Evolutionary conservation across 2,113 vertebrate genomes (phyloP).

Genomic region (Donacobius atricapilla): DNA sequence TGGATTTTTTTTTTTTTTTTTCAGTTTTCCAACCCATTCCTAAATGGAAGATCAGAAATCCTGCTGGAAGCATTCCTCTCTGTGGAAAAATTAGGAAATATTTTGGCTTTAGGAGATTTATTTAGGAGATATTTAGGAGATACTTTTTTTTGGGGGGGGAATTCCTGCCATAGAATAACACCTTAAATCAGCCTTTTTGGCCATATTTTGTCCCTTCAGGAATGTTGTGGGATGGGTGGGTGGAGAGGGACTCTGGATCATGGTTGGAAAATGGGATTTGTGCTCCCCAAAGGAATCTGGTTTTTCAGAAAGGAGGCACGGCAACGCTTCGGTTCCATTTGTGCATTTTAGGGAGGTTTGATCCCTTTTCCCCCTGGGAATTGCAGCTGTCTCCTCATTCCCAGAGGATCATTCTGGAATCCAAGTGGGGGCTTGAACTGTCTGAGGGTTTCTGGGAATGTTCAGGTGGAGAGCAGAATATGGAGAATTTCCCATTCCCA

Average conservation of each 20-base stretch:
- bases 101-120: too few relatives aligned
- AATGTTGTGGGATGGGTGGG: background rate
- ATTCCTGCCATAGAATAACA: background rate
- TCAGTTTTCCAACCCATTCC: background rate
- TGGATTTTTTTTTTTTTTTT: background rate
- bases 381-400: background rate
- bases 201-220: background rate
- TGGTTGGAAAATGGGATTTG: background rate
- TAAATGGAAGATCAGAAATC: background rate
- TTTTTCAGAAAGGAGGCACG: background rate
- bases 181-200: rapidly evolving
- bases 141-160: too few relatives aligned
- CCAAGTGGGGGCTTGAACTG: rapidly evolving
- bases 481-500: background rate
- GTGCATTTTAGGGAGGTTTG: background rate
- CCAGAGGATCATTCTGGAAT: rapidly evolving
- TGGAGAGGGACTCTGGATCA: rapidly evolving
- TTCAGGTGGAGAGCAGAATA: background rate
- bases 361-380: background rate
- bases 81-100: background rate
- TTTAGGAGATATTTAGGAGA: too few relatives aligned
- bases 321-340: background rate
- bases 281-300: background rate
- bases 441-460: background rate
- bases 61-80: background rate